Evolutionary conservation across 1,140 invertebrate genomes (phyloP).

Genomic region (Heterodera schachtii): DNA sequence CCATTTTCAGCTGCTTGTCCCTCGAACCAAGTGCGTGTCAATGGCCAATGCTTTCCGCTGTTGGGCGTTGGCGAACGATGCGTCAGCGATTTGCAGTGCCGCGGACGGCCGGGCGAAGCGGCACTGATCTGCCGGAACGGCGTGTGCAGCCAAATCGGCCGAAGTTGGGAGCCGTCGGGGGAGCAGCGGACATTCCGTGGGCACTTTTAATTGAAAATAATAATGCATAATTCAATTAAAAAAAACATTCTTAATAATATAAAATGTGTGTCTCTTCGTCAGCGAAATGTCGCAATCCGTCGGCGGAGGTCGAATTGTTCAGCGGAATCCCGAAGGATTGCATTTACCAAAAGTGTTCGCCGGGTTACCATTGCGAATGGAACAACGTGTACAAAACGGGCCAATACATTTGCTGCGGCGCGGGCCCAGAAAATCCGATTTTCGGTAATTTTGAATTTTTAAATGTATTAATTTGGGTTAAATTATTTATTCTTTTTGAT

Average conservation of each 20-base stretch:
- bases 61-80: conserved; percentile 42
- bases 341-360: conserved; percentile 45
- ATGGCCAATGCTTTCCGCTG: conserved; percentile 44
- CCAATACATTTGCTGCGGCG: conserved; percentile 54
- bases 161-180: conserved; percentile 4
- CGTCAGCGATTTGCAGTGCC: conserved; percentile 47
- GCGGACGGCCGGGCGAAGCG: conserved; percentile 19
- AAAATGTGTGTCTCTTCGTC: conserved; percentile 4
- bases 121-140: conserved; percentile 39
- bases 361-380: conserved; percentile 51
- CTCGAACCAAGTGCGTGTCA: conserved; percentile 42
- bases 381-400: conserved; percentile 47
- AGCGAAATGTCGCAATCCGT: conserved; percentile 50
- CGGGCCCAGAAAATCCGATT: conserved; percentile 27
- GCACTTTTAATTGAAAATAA: conserved; percentile 12
- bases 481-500: neutral
- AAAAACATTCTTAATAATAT: too few relatives aligned
- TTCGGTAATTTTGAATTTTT: conserved; percentile 38
- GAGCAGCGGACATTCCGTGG: conserved; percentile 23
- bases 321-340: conserved; percentile 48
- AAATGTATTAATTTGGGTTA: neutral
- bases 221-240: neutral
- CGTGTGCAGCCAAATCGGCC: conserved; percentile 31
- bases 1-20: conserved; percentile 37
- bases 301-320: conserved; percentile 38